phyloP scores from a whole-genome alignment of 2,113 vertebrate species.

The Sphyrna mokarran region DNA sequence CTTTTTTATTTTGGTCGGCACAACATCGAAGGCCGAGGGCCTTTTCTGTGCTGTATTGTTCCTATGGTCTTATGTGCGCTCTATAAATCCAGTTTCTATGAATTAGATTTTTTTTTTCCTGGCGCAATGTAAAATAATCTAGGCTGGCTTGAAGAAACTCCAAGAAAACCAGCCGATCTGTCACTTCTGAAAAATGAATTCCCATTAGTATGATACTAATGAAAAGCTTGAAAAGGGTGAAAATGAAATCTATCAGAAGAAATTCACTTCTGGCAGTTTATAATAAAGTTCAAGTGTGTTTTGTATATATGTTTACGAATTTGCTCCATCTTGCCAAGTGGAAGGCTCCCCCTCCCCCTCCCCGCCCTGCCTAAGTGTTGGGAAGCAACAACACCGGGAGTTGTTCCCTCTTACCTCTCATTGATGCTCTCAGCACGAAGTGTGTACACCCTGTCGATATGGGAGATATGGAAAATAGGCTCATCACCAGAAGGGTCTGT shows the following conservation, averaged over 20 bases:
- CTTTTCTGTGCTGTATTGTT: no score
- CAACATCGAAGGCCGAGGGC: no score
- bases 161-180: background rate
- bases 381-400: background rate
- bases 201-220: background rate
- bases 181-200: background rate
- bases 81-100: no score
- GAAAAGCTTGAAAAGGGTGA: background rate
- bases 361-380: background rate
- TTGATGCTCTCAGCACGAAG: constrained; percentile 93
- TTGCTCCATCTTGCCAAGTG: background rate
- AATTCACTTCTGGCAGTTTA: background rate
- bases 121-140: background rate
- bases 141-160: background rate
- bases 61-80: no score
- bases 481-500: constrained; percentile 96
- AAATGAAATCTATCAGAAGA: background rate
- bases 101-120: no score
- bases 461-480: constrained; percentile 95
- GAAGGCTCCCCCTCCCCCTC: background rate
- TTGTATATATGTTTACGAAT: background rate
- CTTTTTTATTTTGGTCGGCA: no score
- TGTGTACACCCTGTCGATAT: constrained; percentile 95
- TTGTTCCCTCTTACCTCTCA: constrained; percentile 66
- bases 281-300: background rate